Conservation (phyloP, 1,140 invertebrate species). For the Lamellibrachia luymesi region DNA sequence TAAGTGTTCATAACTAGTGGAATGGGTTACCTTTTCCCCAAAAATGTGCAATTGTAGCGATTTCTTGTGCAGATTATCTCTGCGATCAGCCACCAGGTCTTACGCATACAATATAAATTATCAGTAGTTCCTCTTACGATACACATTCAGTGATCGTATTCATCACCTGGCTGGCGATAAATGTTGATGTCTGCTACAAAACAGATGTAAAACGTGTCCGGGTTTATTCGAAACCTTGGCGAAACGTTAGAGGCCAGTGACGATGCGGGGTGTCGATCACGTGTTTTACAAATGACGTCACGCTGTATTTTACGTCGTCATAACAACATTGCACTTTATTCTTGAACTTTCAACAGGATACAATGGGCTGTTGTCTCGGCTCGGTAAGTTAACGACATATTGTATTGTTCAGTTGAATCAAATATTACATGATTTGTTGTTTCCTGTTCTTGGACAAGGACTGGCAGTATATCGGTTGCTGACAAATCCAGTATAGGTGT, state of each 20-base stretch:
- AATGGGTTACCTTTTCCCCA: too few relatives aligned
- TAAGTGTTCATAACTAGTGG: too few relatives aligned
- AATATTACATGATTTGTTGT: not conserved
- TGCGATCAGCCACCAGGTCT: too few relatives aligned
- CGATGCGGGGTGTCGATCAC: not conserved
- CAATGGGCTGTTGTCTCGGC: not conserved
- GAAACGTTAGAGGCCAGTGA: not conserved
- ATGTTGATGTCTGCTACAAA: not conserved
- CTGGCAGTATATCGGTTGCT: too few relatives aligned
- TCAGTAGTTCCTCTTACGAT: too few relatives aligned
- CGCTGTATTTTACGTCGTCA: not conserved
- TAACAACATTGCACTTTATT: not conserved
- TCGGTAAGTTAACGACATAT: not conserved
- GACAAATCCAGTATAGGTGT: too few relatives aligned
- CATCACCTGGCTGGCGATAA: too few relatives aligned
- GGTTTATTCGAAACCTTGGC: not conserved
- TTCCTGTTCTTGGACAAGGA: not conserved
- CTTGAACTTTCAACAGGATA: not conserved
- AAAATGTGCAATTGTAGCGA: too few relatives aligned
- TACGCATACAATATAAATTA: too few relatives aligned
- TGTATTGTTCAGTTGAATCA: not conserved
- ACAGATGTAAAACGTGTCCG: not conserved
- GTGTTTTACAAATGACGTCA: slow-evolving; percentile 5
- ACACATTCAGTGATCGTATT: too few relatives aligned
- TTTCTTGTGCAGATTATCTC: too few relatives aligned